phyloP scores from a whole-genome alignment of 2,113 vertebrate genomes.

The Entomyzon cyanotis region DNA sequence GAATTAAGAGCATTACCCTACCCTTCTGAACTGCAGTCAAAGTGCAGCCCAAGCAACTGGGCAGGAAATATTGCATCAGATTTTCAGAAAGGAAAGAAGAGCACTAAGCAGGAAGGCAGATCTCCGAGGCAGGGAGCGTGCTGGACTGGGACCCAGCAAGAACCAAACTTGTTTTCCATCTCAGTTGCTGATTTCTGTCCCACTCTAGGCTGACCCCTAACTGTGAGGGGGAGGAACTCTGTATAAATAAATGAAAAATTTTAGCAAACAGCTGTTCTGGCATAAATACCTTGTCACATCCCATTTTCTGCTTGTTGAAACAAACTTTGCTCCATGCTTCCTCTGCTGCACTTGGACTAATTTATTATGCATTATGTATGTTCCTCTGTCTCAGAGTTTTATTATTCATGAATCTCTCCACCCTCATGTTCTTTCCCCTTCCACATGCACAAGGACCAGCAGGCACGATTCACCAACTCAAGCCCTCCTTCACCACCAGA shows the following conservation, averaged over 20 bases:
- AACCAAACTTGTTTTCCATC: neutral
- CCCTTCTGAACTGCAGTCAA: neutral
- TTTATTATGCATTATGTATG: constrained; percentile 38
- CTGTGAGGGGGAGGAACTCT: neutral
- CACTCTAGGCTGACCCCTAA: neutral
- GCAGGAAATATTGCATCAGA: neutral
- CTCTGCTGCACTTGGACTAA: neutral
- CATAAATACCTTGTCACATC: constrained; percentile 2
- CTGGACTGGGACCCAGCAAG: neutral
- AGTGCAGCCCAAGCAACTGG: neutral
- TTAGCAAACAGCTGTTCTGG: constrained; percentile 6
- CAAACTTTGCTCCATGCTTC: neutral
- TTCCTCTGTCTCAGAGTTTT: neutral
- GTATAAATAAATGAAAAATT: neutral
- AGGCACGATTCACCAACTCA: neutral
- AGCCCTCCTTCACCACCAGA: neutral
- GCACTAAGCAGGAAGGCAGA: neutral
- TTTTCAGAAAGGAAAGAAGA: neutral
- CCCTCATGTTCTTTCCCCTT: neutral
- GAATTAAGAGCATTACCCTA: neutral
- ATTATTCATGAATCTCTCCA: neutral
- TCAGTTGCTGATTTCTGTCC: neutral
- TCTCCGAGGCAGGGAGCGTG: fast-evolving
- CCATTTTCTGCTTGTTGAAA: constrained; percentile 18
- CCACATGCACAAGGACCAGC: neutral